Percentiles rank a stretch among this genome's conserved stretches.
phyloP scores from a whole-genome alignment of 2,888 invertebrate species.

The Ectemnius continuus region DNA sequence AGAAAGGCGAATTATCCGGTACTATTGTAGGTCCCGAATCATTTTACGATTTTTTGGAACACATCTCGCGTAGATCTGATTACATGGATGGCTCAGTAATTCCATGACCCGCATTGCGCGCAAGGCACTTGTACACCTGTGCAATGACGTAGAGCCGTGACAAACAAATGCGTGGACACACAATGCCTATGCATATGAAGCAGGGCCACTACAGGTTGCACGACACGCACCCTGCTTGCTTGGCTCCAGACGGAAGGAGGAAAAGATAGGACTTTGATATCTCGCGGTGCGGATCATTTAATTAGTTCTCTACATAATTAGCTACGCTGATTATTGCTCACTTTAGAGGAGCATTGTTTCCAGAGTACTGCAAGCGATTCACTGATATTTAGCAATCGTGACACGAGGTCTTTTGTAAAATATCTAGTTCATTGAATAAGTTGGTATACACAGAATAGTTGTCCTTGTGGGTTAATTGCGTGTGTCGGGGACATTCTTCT shows the following conservation, averaged over 20 bases:
- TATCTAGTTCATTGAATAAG: too few relatives aligned
- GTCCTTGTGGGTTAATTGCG: too few relatives aligned
- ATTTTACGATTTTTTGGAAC: conserved; percentile 4
- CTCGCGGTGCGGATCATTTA: conserved; percentile 33
- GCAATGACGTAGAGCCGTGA: conserved; percentile 4
- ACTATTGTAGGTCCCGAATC: neutral
- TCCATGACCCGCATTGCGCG: neutral
- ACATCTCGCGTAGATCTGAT: conserved; percentile 2
- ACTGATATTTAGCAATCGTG: neutral
- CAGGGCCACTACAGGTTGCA: conserved; percentile 32
- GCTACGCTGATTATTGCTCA: conserved; percentile 10
- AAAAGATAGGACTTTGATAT: conserved; percentile 37
- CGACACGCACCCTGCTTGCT: conserved; percentile 14
- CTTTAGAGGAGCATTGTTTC: neutral
- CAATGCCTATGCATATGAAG: conserved; percentile 27
- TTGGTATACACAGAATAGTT: too few relatives aligned
- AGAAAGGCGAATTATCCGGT: conserved; percentile 18
- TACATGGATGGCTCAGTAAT: neutral
- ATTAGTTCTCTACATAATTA: conserved; percentile 44
- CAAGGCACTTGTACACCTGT: conserved; percentile 27
- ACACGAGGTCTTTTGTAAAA: too few relatives aligned
- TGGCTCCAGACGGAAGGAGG: conserved; percentile 32
- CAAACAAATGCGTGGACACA: conserved; percentile 7
- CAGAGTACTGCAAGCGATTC: neutral
- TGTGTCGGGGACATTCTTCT: neutral